Base-by-base conservation (phyloP, 2,888 invertebrate species). In the Heliconius ethilla region DNA sequence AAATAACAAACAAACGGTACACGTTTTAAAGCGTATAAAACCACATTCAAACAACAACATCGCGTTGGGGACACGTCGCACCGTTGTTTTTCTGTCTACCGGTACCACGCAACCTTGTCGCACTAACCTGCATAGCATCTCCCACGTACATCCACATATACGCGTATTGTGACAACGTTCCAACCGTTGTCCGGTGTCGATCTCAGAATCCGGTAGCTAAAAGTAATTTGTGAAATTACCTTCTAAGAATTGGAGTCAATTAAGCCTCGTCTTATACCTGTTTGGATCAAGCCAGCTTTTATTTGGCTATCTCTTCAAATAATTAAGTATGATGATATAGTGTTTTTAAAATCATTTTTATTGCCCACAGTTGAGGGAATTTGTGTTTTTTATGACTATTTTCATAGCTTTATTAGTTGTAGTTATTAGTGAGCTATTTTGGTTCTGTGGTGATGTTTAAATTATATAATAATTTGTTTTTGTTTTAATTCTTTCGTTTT, bases 221-320 rank as follows among this genome's bases (percentile, higher is more conserved):
- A 91, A 93, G 92, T 92, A 94, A 94, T 95, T 95, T 93, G 95
- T 94, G 94, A 94, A 94, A 95, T 94, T 94, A 93, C 91, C 89
- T 94, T 94, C 94, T 91, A 89, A 92, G 94, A 94, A 95, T 92
- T 89, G 91, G 89, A 90, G 89, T 91, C 92, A 93, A 93, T 94
- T 94, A 94, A 92, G 87, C 83, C 79, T 83, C 82, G 83, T 82
- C 81, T 70, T 72, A 81, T 78, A 82, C 82, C 83, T 79, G 83
- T 82, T 83, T 83, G 79, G 81, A 82, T 83, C 83, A 83, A 80
- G 81, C 77, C 79, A 78, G 81, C 72, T 79, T 79, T 78, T 82
- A 82, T 82, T 83, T 79, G 74, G 78, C 80, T 75, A 79, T 82
- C 79, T 76, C 70, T 72, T 75, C 76, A 69, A 75, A 79, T 82